Percentiles rank a stretch among this genome's conserved stretches.
Conservation (phyloP, 2,888 invertebrate genomes). For the Apoda limacodes region DNA sequence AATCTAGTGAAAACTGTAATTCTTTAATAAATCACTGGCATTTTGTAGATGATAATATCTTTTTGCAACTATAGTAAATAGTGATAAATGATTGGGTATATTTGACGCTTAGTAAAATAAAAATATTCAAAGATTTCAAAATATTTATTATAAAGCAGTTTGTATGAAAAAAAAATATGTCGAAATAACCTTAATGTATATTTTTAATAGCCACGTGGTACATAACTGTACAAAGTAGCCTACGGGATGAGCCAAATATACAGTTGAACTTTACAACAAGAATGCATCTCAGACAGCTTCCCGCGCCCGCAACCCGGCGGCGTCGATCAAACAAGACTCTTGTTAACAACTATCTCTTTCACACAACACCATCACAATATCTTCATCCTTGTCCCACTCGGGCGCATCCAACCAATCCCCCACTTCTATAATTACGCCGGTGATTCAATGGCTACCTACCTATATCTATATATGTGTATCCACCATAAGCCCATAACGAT, state of each 20-base stretch:
- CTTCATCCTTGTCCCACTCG: conserved; percentile 39
- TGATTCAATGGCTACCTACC: conserved; percentile 70
- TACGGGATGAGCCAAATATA: conserved; percentile 55
- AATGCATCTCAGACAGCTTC: conserved; percentile 63
- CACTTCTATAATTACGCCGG: conserved; percentile 70
- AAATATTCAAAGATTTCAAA: not conserved
- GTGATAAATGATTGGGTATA: too few species aligned
- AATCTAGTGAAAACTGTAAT: too few species aligned
- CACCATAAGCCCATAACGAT: conserved; percentile 62
- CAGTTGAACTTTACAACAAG: conserved; percentile 67
- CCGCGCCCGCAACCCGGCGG: conserved; percentile 63
- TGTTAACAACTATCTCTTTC: conserved; percentile 57
- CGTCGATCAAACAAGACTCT: conserved; percentile 69
- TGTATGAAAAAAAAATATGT: too few species aligned
- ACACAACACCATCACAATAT: conserved; percentile 31
- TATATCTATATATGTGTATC: conserved; percentile 44
- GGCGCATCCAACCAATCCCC: conserved; percentile 68
- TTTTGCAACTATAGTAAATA: too few species aligned
- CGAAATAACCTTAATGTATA: too few species aligned
- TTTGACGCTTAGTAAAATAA: not conserved
- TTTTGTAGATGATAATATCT: too few species aligned
- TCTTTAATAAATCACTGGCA: too few species aligned
- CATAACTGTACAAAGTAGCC: conserved; percentile 45
- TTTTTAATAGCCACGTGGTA: conserved; percentile 29
- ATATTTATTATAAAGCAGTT: not conserved